phyloP scores from a whole-genome alignment of 2,888 invertebrate genomes.

The Helleia helle region DNA sequence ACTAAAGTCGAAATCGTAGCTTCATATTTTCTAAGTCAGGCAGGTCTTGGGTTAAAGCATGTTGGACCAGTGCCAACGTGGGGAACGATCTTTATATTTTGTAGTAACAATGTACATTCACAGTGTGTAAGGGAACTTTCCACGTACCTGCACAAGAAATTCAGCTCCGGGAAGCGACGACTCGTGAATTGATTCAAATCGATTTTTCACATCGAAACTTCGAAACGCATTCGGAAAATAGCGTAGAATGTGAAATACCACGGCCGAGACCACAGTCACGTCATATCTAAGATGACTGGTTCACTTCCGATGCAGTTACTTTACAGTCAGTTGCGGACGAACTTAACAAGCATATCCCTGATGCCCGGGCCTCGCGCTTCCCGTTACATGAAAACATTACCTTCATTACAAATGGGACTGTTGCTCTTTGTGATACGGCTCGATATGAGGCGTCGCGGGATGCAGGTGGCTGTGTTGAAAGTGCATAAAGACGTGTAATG shows the following conservation, averaged over 20 bases:
- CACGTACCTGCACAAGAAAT: constrained; percentile 40
- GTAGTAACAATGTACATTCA: constrained; percentile 47
- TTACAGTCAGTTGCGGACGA: constrained; percentile 33
- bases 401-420: constrained; percentile 18
- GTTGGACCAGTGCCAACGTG: constrained; percentile 49
- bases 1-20: neutral
- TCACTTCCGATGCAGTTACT: constrained; percentile 40
- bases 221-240: constrained; percentile 26
- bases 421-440: constrained; percentile 35
- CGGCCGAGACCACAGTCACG: constrained; percentile 26
- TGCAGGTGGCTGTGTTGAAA: constrained; percentile 37
- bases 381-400: constrained; percentile 20
- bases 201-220: too few species aligned
- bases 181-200: constrained; percentile 31
- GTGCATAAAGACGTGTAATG: constrained; percentile 42
- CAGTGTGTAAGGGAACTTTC: constrained; percentile 45
- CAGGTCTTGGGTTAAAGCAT: constrained; percentile 6
- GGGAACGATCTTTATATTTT: constrained; percentile 46
- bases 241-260: constrained; percentile 26
- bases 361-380: constrained; percentile 33
- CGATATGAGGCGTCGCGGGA: constrained; percentile 25
- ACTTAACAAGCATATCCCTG: constrained; percentile 44
- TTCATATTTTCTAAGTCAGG: constrained; percentile 5
- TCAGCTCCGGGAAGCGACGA: constrained; percentile 38
- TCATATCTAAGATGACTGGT: constrained; percentile 35